These are phyloP conservation scores for Chloroceryle amazona DNA, from an alignment of 2,797 vertebrate species.

Conservation along the genomic window DNA sequence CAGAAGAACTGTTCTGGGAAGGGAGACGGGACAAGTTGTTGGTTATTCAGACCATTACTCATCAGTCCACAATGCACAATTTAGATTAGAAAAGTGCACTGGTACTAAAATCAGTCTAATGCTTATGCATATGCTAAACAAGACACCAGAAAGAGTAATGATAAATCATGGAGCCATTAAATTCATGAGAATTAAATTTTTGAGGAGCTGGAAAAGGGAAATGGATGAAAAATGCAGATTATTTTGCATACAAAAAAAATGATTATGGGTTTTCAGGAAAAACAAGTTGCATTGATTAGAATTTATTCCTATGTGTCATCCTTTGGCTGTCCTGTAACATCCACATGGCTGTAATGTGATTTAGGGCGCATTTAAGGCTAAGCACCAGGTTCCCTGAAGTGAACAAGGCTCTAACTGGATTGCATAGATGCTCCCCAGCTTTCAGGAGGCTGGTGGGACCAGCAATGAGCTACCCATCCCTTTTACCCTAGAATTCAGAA, in stretches of 20 bases:
- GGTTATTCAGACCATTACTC: not conserved
- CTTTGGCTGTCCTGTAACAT: not conserved
- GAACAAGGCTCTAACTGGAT: not conserved
- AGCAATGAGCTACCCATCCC: not conserved
- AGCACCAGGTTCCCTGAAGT: not conserved
- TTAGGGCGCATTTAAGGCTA: not conserved
- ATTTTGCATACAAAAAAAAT: not conserved
- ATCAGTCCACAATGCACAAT: not conserved
- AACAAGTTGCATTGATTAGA: not conserved
- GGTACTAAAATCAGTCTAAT: not conserved
- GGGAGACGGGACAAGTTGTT: not conserved
- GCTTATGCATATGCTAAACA: not conserved
- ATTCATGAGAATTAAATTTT: slow-evolving; percentile 1
- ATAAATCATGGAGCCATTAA: not conserved
- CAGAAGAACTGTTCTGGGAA: not conserved
- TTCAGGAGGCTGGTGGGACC: not conserved
- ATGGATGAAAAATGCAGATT: not conserved
- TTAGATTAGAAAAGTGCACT: slow-evolving; percentile 3
- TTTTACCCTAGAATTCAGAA: not conserved
- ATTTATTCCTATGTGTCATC: not conserved
- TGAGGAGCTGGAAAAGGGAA: not conserved
- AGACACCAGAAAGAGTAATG: not conserved
- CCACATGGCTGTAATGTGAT: accelerated
- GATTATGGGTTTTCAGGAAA: not conserved
- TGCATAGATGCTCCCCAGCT: not conserved